Percentiles rank a stretch among this genome's conserved stretches.
Evolutionary conservation across 1,140 invertebrate genomes (phyloP).

Genomic region (Brachionus paranguensis): DNA sequence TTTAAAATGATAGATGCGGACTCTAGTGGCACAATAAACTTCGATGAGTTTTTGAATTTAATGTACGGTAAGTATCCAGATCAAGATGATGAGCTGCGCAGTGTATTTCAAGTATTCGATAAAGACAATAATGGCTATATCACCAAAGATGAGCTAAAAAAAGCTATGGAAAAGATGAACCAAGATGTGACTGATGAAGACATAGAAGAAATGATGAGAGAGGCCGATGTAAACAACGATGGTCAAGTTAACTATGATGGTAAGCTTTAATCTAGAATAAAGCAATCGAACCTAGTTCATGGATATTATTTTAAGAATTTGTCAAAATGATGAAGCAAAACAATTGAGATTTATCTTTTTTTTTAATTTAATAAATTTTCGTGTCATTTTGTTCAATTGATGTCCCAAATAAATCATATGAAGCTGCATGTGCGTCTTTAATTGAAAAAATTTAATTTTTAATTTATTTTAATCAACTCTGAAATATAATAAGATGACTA

Average conservation of each 20-base stretch:
- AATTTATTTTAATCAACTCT: no score
- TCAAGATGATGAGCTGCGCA: not conserved
- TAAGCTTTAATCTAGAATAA: not conserved
- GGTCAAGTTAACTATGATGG: conserved; percentile 35
- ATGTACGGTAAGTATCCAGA: conserved; percentile 3
- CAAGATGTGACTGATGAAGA: conserved; percentile 34
- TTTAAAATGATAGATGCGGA: conserved; percentile 34
- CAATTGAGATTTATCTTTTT: not conserved
- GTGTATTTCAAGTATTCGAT: conserved; percentile 24
- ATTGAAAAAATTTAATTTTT: no score
- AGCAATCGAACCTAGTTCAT: not conserved
- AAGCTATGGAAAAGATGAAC: conserved; percentile 1
- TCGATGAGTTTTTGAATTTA: conserved; percentile 19
- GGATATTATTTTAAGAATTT: not conserved
- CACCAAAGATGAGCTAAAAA: conserved; percentile 27
- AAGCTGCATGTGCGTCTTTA: not conserved
- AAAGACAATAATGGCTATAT: conserved; percentile 34
- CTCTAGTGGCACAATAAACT: conserved; percentile 9
- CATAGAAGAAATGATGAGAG: conserved; percentile 32
- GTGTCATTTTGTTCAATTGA: not conserved
- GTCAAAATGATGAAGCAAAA: conserved; percentile 17
- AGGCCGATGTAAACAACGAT: conserved; percentile 33
- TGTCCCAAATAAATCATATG: not conserved
- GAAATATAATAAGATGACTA: no score
- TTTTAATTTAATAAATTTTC: not conserved